Evolutionary conservation across 1,140 invertebrate genomes (phyloP).

Genomic region (Acromyrmex echinatior): DNA sequence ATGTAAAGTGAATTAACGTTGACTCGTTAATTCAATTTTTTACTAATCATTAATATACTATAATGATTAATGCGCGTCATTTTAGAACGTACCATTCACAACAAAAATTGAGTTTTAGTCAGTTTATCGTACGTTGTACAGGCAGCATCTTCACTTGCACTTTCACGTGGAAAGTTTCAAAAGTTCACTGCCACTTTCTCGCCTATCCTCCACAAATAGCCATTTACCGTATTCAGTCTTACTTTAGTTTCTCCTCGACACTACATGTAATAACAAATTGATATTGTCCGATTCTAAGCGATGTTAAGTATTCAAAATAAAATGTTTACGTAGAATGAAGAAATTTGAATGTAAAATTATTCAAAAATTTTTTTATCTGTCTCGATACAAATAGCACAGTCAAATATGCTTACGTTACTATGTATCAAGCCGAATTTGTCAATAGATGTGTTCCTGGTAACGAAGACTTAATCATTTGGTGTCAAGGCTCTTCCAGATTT

Average conservation of each 20-base stretch:
- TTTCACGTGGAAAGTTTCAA: conserved; percentile 54
- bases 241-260: conserved; percentile 35
- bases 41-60: not conserved
- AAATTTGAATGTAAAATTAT: not conserved
- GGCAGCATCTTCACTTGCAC: conserved; percentile 45
- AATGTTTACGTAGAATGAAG: not conserved
- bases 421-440: not conserved
- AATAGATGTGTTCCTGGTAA: not conserved
- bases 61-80: not conserved
- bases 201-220: conserved; percentile 30
- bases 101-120: not conserved
- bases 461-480: conserved; percentile 1
- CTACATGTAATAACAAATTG: not conserved
- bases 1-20: no score
- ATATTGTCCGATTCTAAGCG: not conserved
- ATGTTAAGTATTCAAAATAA: not conserved
- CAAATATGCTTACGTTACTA: not conserved
- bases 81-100: not conserved
- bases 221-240: not conserved
- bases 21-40: not conserved
- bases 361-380: not conserved
- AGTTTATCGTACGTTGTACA: conserved; percentile 3
- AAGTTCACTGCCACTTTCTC: conserved; percentile 38
- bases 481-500: conserved; percentile 23
- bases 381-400: not conserved